Evolutionary conservation across 2,888 invertebrate species (phyloP).

Genomic region (Andrena praecox): DNA sequence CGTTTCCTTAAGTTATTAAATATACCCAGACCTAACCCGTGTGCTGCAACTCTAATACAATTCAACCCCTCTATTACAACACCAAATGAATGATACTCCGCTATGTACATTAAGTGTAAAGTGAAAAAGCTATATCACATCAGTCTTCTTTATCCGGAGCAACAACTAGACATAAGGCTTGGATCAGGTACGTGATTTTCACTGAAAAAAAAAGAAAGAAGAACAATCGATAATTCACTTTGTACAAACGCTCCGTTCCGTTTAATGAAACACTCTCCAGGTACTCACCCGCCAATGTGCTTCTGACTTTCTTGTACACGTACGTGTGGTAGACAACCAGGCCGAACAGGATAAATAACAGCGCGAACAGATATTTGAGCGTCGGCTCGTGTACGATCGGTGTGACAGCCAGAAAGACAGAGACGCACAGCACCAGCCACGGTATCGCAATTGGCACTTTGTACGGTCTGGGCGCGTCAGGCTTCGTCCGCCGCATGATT

Average conservation of each 20-base stretch:
- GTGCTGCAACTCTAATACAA: conserved; percentile 1
- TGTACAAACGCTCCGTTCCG: no score
- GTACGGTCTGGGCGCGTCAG: conserved; percentile 90
- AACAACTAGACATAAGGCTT: conserved; percentile 89
- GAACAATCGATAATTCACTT: no score
- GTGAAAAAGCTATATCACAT: conserved; percentile 28
- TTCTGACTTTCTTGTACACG: conserved; percentile 89
- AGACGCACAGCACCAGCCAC: conserved; percentile 89
- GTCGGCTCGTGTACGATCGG: conserved; percentile 92
- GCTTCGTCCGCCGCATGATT: conserved; percentile 90
- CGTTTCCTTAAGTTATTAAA: conserved; percentile 20
- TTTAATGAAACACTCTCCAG: background rate
- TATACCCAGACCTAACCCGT: background rate
- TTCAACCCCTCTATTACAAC: background rate
- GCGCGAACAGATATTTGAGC: conserved; percentile 91
- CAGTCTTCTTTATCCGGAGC: conserved; percentile 86
- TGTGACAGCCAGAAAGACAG: conserved; percentile 90
- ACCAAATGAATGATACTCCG: conserved; percentile 6
- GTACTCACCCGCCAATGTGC: conserved; percentile 88
- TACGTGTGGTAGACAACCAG: conserved; percentile 90
- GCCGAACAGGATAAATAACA: conserved; percentile 90
- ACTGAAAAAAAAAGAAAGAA: conserved; percentile 84
- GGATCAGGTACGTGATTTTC: conserved; percentile 88
- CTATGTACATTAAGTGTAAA: conserved; percentile 45
- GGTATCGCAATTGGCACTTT: conserved; percentile 91